Conservation (phyloP, 1,140 invertebrate genomes). For the Zaprionus tsacasi region DNA sequence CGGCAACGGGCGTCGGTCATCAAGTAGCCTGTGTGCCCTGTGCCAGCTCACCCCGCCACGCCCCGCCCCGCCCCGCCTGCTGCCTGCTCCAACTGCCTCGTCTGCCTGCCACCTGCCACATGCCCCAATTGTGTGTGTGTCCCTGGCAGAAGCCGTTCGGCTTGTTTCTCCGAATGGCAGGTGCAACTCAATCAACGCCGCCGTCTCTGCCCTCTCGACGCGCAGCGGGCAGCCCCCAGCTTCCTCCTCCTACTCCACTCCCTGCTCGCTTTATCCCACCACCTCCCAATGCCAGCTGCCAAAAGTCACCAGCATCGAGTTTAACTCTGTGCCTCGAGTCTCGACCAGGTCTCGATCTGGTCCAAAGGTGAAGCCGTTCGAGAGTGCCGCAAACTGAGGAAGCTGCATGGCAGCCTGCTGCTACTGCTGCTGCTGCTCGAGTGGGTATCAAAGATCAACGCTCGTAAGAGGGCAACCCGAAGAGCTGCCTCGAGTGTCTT, state of each 20-base stretch:
- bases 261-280: conserved; percentile 10
- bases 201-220: conserved; percentile 41
- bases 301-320: conserved; percentile 48
- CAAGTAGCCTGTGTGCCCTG: conserved; percentile 13
- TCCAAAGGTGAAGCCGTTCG: conserved; percentile 33
- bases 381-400: conserved; percentile 61
- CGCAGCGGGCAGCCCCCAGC: conserved; percentile 49
- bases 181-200: conserved; percentile 80
- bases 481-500: conserved; percentile 21
- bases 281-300: conserved; percentile 58
- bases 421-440: conserved; percentile 25
- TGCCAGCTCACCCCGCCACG: not conserved
- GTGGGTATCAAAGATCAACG: conserved; percentile 76
- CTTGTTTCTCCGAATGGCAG: conserved; percentile 83
- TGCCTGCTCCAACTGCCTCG: conserved; percentile 9
- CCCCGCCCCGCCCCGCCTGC: not conserved
- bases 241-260: not conserved
- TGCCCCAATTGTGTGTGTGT: conserved; percentile 11
- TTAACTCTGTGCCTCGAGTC: conserved; percentile 29
- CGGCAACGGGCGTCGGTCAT: conserved; percentile 22
- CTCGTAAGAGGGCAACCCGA: conserved; percentile 40
- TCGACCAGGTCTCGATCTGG: conserved; percentile 9
- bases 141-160: conserved; percentile 41
- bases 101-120: conserved; percentile 3
- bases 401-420: conserved; percentile 51